Conservation (phyloP, 2,113 vertebrate genomes). For the Thalassoma bifasciatum region DNA sequence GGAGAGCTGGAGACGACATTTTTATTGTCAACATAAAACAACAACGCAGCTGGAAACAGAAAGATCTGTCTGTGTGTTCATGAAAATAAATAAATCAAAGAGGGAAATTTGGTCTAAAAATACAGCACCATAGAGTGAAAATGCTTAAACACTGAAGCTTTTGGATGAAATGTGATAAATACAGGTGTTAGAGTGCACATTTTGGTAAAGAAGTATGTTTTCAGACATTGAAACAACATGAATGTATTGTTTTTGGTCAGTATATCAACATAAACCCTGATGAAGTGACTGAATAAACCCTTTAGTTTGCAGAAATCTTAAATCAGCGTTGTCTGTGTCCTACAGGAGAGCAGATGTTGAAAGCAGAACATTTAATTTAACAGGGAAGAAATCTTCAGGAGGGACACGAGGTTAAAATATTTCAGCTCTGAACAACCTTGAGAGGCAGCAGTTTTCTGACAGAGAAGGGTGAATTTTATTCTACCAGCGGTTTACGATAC, state of each 20-base stretch:
- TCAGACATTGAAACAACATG: too few relatives aligned
- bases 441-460: conserved; percentile 3
- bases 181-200: not conserved
- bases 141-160: not conserved
- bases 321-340: not conserved
- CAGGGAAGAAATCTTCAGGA: conserved; percentile 5
- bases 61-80: not conserved
- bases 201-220: too few relatives aligned
- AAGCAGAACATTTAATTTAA: conserved; percentile 4
- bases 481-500: conserved; percentile 24
- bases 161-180: not conserved
- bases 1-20: not conserved
- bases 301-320: not conserved
- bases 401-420: conserved; percentile 11
- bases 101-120: not conserved
- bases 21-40: not conserved
- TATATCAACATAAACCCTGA: too few relatives aligned
- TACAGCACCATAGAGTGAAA: not conserved
- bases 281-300: too few relatives aligned
- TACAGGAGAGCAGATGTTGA: not conserved
- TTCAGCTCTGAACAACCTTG: conserved; percentile 10
- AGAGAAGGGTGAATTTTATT: conserved; percentile 13
- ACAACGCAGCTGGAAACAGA: not conserved
- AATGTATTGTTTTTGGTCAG: too few relatives aligned
- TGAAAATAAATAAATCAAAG: not conserved